Base-by-base conservation (phyloP, 2,113 vertebrate genomes). In the Poeciliopsis retropinna region DNA sequence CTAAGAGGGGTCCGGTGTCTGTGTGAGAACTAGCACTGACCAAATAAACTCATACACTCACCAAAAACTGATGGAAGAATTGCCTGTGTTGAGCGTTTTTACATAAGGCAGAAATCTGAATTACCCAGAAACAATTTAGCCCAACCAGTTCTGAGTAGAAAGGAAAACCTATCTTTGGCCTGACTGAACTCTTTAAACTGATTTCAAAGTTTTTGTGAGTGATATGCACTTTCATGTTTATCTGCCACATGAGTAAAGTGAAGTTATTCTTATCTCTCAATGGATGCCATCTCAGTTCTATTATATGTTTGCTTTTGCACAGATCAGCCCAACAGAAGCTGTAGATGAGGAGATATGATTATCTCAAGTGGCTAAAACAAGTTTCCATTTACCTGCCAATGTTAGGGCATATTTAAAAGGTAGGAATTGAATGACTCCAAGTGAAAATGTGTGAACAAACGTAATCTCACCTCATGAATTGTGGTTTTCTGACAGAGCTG, bases 321-420 rank as follows among this genome's bases (percentile, higher is more conserved):
- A 17, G 41, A 19, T 54, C 22, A 8, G 15, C 70, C 76, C 72
- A 65, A 85, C 67, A 72, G 67, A 66, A 70, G 32, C 70, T 72
- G 63, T 32, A 51, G 60, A 80, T 14, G 0, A 65, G 60, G 39
- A 81, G 73, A 74, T 65, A 30, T 28, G 70, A 82, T 82, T 72
- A 37, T 37, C 5, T 15, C 5, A 5, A 64, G 60, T 30, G 44
- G 73, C 17, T 51, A 19, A 51, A 51, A 51, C 6, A 51, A 51
- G 44, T 54, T 25, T 54, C 51, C 22, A 22, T 54, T 54, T 54
- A 9, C 51, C 6, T 54, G 15, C 22, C 22, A 25, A 44, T 7
- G 22, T 61, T 6, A 31, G 17, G 61, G 6, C 15, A 63, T 1
- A 5, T 19, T 51, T 51, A 7, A 51, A 51, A 19, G 34, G 10